Conservation (phyloP, 2,113 vertebrate genomes). For the Ceyx margarethae region DNA sequence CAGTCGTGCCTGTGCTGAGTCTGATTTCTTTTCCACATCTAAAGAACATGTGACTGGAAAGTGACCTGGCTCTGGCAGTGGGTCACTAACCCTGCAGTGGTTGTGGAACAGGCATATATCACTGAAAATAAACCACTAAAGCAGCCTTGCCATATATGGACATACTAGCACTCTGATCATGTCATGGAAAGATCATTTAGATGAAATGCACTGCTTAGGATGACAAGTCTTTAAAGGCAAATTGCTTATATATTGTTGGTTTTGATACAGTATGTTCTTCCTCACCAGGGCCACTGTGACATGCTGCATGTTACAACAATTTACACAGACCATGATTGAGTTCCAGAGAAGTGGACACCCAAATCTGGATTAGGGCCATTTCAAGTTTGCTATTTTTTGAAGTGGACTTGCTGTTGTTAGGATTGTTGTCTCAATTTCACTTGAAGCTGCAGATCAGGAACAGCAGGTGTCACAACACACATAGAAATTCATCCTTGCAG, state of each 20-base stretch:
- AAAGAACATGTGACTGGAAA: conserved; percentile 4
- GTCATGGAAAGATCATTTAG: not conserved
- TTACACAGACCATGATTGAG: not conserved
- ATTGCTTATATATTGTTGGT: not conserved
- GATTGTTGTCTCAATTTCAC: not conserved
- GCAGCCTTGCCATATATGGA: not conserved
- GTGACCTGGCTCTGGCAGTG: not conserved
- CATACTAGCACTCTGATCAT: not conserved
- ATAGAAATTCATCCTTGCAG: not conserved
- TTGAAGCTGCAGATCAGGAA: not conserved
- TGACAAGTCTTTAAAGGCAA: not conserved
- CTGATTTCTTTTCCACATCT: conserved; percentile 12
- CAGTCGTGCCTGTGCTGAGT: not conserved
- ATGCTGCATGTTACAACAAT: not conserved
- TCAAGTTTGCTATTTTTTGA: not conserved
- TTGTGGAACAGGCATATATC: not conserved
- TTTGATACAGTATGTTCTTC: not conserved
- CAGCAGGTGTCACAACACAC: not conserved
- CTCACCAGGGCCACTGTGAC: not conserved
- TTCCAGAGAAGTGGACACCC: not conserved
- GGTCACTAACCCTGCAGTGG: not conserved
- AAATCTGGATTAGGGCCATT: not conserved
- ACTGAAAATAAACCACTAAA: not conserved
- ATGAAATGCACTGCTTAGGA: not conserved
- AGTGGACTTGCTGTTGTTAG: fast-evolving